Base-by-base conservation (phyloP, 1,140 invertebrate genomes). In the Phortica variegata region DNA sequence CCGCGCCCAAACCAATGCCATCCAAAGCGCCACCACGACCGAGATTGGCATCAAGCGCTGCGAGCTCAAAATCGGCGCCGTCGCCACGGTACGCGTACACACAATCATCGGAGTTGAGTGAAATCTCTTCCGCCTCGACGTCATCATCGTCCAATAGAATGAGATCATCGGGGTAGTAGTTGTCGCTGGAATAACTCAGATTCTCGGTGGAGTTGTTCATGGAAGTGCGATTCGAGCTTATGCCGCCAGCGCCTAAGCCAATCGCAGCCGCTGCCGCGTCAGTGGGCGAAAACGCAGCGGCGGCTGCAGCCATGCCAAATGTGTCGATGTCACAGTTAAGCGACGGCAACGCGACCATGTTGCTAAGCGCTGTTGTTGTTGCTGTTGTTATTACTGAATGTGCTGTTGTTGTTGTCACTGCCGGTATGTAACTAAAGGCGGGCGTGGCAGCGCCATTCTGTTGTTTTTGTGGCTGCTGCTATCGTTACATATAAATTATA, bases 151-250 rank as follows among this genome's bases (percentile, higher is more conserved):
- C 66, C 6, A 66, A 56, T 12, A 74, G 20, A 26, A 74, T 66
- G 42, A 75, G 52, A 47, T 73, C 70, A 26, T 75, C 72, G 15
- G 52, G 56, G 39, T 68, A 74, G 33, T 57, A 74, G 43, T 72
- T 74, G 44, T 75, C 72, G 46, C 68, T 74, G 39, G 51, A 54
- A 39, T 65, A 72, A 43, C 68, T 73, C 13, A 75, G 57, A 38
- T 75, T 74, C 46, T 73, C 72, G 10, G 72, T 73, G 36, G 69
- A 73, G 45, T 72, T 72, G 43, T 72, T 73, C 21, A 73, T 58
- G 20, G 66, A 71, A n/a, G 66, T 71, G 38, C 66, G 66, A 57
- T 62, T 71, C 13, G 66, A 71, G 43, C 58, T 63, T 7, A 61
- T 51, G 19, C 56, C 59, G 13, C 15, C 23, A 26, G 5, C 5